phyloP scores from a whole-genome alignment of 2,888 invertebrate genomes.

The Globia sparganii region DNA sequence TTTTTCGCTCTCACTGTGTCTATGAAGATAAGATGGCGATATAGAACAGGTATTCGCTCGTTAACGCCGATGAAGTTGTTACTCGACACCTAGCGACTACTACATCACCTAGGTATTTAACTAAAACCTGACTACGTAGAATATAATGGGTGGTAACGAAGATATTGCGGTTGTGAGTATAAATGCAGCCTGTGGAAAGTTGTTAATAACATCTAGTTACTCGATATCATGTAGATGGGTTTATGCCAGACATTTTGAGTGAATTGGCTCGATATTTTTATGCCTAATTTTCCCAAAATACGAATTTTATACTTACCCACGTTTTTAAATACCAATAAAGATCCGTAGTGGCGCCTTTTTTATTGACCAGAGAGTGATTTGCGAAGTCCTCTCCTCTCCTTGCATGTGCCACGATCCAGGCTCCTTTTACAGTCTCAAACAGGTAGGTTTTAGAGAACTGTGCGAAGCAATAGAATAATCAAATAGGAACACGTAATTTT shows the following conservation, averaged over 20 bases:
- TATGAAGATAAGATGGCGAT: constrained; percentile 38
- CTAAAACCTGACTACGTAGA: constrained; percentile 28
- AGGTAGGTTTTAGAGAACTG: not conserved
- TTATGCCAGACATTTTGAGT: not conserved
- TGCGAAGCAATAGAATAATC: not conserved
- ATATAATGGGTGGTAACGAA: constrained; percentile 15
- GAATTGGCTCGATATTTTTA: not conserved
- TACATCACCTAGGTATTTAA: constrained; percentile 53
- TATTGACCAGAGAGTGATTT: not conserved
- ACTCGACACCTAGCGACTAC: constrained; percentile 47
- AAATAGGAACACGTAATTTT: not conserved
- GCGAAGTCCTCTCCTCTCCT: no score
- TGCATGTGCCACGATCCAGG: no score
- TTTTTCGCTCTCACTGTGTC: constrained; percentile 15
- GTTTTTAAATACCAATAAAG: not conserved
- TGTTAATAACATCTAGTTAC: not conserved
- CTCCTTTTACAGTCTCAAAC: no score
- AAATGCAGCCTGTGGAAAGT: not conserved
- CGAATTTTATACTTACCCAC: no score
- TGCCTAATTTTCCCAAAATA: not conserved
- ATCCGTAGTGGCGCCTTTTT: no score
- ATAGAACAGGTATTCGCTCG: constrained; percentile 64
- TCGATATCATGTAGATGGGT: not conserved
- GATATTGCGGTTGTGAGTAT: not conserved
- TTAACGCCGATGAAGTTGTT: constrained; percentile 63